Evolutionary conservation across 2,888 invertebrate species (phyloP).

Genomic region (Apomyelois bistriatella): DNA sequence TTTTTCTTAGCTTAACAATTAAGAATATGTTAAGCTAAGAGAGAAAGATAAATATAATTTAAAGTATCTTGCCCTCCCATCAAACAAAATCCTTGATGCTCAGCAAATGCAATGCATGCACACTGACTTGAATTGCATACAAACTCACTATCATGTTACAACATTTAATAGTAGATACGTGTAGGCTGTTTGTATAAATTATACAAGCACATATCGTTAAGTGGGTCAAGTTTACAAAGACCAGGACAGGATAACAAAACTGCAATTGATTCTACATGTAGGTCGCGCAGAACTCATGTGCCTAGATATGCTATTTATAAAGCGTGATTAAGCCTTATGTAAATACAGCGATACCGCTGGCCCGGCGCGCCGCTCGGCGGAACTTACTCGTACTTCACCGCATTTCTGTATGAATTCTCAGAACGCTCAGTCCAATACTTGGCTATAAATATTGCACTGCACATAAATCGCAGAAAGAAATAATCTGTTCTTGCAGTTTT

Average conservation of each 20-base stretch:
- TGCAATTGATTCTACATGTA: conserved; percentile 59
- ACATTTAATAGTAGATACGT: conserved; percentile 45
- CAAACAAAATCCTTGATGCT: conserved; percentile 39
- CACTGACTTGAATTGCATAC: conserved; percentile 33
- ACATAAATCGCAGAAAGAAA: not conserved
- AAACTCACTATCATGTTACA: conserved; percentile 34
- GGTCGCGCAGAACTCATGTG: conserved; percentile 36
- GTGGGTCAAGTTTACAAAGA: conserved; percentile 72
- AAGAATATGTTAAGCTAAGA: too few species aligned
- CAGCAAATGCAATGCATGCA: conserved; percentile 40
- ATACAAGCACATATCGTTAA: conserved; percentile 50
- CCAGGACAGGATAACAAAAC: conserved; percentile 71
- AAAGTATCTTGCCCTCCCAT: not conserved
- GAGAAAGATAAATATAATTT: too few species aligned
- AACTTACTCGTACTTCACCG: not conserved
- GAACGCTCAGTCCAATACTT: not conserved
- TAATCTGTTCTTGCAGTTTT: not conserved
- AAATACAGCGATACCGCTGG: conserved; percentile 10
- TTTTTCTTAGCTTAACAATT: too few species aligned
- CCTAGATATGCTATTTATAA: conserved; percentile 20
- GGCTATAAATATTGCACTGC: not conserved
- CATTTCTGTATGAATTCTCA: not conserved
- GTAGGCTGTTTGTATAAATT: conserved; percentile 48
- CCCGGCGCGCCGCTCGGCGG: not conserved
- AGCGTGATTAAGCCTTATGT: conserved; percentile 12